Evolutionary conservation across 30 jellyfish, hydroid and myxozoan species (phyloP).

Genomic region (Hydractinia echinata): DNA sequence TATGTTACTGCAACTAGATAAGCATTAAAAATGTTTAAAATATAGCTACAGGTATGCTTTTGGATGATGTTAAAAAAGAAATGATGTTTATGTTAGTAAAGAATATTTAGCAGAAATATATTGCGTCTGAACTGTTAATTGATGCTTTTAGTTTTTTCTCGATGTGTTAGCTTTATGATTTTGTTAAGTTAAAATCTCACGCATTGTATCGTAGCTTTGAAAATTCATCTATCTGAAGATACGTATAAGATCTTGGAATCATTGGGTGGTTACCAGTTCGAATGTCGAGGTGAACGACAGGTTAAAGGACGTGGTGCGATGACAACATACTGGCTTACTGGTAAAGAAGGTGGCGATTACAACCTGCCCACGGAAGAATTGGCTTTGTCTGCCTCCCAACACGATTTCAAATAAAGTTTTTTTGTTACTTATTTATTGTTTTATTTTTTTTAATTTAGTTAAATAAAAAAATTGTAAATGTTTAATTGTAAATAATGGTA

Average conservation of each 20-base stretch:
- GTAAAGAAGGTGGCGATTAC: slow-evolving; percentile 28
- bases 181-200: too few species aligned
- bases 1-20: too few species aligned
- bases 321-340: slow-evolving; percentile 52
- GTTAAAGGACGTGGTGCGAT: slow-evolving; percentile 49
- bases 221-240: slow-evolving; percentile 42
- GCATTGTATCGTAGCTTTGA: slow-evolving; percentile 14
- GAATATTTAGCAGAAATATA: too few species aligned
- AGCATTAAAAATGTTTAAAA: too few species aligned
- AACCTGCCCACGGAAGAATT: slow-evolving; percentile 38
- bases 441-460: slow-evolving; percentile 4
- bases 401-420: slow-evolving; percentile 32
- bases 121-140: too few species aligned
- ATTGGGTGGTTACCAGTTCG: slow-evolving; percentile 37
- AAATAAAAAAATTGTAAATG: not conserved
- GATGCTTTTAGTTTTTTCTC: too few species aligned
- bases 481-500: not conserved
- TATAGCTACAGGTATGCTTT: too few species aligned
- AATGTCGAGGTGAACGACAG: slow-evolving; percentile 51
- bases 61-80: too few species aligned
- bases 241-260: slow-evolving; percentile 31
- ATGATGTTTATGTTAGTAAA: too few species aligned
- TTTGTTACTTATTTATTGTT: not conserved
- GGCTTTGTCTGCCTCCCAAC: slow-evolving; percentile 49
- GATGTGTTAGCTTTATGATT: too few species aligned